Evolutionary conservation across 1,140 invertebrate species (phyloP).

Genomic region (Anagrus nilaparvatae): DNA sequence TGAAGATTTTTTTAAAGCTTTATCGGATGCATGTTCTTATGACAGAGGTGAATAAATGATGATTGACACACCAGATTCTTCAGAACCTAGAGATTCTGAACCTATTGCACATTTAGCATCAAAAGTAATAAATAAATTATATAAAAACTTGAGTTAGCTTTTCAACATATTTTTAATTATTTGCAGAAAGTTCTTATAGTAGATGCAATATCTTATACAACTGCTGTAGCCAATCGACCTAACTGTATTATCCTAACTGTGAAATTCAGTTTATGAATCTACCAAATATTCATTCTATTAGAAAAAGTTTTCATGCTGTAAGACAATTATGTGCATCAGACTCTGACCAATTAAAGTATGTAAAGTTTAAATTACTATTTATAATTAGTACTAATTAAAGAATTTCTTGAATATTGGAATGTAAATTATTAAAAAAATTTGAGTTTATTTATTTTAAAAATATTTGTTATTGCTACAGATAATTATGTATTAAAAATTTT

Average conservation of each 20-base stretch:
- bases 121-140: too few species aligned
- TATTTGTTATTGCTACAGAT: too few species aligned
- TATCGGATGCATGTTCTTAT: slow-evolving; percentile 70
- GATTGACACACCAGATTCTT: slow-evolving; percentile 30
- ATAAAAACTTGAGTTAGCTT: too few species aligned
- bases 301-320: slow-evolving; percentile 74
- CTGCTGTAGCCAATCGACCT: slow-evolving; percentile 88
- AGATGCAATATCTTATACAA: slow-evolving; percentile 90
- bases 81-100: slow-evolving; percentile 28
- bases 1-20: slow-evolving; percentile 75
- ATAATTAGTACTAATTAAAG: too few species aligned
- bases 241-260: slow-evolving; percentile 86
- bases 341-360: slow-evolving; percentile 67
- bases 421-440: too few species aligned
- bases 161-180: slow-evolving; percentile 12
- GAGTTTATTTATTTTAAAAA: too few species aligned
- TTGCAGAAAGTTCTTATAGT: slow-evolving; percentile 84
- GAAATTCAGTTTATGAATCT: slow-evolving; percentile 96
- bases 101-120: slow-evolving; percentile 19
- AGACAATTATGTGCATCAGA: slow-evolving; percentile 64
- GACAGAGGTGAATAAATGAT: slow-evolving; percentile 48
- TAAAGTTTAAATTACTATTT: too few species aligned
- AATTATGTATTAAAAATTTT: too few species aligned
- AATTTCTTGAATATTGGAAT: too few species aligned
- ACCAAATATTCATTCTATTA: slow-evolving; percentile 91